Percentiles rank a stretch among this genome's conserved stretches.
Evolutionary conservation across 92 coral and sea anemone species (phyloP).

Genomic region (Zoanthus solanderi): DNA sequence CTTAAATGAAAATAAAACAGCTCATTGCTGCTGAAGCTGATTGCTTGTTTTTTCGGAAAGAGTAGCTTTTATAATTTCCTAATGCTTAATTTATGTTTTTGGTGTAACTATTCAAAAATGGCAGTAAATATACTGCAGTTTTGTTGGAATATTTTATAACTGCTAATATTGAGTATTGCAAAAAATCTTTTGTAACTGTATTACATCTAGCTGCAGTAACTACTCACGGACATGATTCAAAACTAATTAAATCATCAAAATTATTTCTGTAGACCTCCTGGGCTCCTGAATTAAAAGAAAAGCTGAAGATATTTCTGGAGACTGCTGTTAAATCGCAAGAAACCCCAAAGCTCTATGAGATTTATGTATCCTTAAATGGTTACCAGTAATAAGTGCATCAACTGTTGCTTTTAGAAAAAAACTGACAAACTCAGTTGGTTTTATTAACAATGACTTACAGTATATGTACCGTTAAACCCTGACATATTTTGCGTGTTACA

Average conservation of each 20-base stretch:
- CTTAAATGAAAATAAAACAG: no score
- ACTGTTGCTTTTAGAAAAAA: neutral
- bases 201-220: neutral
- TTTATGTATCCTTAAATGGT: constrained; percentile 78
- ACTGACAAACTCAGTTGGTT: neutral
- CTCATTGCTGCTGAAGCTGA: no score
- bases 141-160: no score
- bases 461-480: no score
- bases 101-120: no score
- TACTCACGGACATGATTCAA: no score
- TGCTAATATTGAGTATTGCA: neutral
- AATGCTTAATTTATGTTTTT: no score
- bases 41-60: no score
- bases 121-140: neutral
- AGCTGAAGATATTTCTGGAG: constrained; percentile 73
- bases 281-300: constrained; percentile 81
- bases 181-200: no score
- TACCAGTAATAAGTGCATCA: neutral
- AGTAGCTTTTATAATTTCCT: no score
- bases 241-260: neutral
- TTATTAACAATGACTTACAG: no score
- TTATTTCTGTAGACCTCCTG: constrained; percentile 78
- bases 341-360: constrained; percentile 81
- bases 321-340: constrained; percentile 80
- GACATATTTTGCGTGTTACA: no score